Evolutionary conservation across 1,140 invertebrate genomes (phyloP).

Genomic region (Caerostris darwini): DNA sequence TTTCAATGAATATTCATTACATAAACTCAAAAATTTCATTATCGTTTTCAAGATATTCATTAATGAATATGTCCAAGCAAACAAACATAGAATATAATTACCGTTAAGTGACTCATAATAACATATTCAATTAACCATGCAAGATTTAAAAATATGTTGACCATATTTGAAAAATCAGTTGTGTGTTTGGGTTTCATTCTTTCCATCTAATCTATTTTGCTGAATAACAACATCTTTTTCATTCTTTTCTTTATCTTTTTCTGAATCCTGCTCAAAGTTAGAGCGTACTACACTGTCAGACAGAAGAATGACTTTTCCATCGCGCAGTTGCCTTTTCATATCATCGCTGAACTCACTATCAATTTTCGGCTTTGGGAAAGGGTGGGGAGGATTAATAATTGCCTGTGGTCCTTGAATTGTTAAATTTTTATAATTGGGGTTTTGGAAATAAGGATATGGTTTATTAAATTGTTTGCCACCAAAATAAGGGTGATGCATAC

Average conservation of each 20-base stretch:
- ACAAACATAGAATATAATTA: no score
- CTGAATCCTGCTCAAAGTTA: constrained; percentile 18
- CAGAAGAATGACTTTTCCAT: constrained; percentile 64
- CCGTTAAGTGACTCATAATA: no score
- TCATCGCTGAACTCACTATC: constrained; percentile 42
- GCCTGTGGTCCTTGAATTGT: background rate
- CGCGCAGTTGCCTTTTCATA: constrained; percentile 60
- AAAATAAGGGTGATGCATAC: background rate
- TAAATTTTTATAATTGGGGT: background rate
- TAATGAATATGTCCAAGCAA: no score
- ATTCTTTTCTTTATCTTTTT: background rate
- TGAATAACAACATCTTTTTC: background rate
- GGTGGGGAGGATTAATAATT: background rate
- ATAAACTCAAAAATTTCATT: no score
- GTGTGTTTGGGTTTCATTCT: background rate
- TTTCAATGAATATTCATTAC: no score
- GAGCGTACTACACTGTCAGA: constrained; percentile 67
- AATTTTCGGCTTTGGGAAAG: background rate
- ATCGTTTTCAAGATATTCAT: no score
- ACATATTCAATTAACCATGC: no score
- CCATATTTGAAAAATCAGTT: no score
- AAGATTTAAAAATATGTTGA: no score
- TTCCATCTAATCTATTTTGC: background rate
- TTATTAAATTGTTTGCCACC: background rate
- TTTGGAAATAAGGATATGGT: background rate